Base-by-base conservation (phyloP, 2,888 invertebrate genomes). In the Congeria kusceri region DNA sequence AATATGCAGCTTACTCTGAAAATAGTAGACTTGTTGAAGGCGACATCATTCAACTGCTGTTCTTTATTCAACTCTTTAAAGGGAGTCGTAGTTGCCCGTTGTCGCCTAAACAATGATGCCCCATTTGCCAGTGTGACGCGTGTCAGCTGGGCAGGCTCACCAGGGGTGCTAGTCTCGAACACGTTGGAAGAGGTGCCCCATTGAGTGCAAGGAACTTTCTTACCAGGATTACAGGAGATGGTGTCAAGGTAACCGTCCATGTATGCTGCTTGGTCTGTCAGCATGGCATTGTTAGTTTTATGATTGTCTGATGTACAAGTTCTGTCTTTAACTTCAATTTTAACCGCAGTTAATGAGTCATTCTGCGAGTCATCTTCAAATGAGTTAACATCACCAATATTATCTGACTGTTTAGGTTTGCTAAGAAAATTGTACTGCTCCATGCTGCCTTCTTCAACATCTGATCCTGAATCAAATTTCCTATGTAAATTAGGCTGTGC, bases 21-120 rank as follows among this genome's bases (percentile, higher is more conserved):
- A 57, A 87, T 69, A 29, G 78, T 64, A 3, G 87, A 87, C 23
- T 65, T 69, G 56, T 87, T 87, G 32, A 77, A 75, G 0, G 74
- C 69, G 18, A 32, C 67, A 29, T 83, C 77, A 49, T 80, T 73
- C 11, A 87, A 66, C 47, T 87, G 87, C 53, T 84, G 75, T 27
- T 83, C 82, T 62, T 87, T 85, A n/a, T 74, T 76, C 25, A 56
- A 65, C 25, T 66, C 53, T n/a, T 64, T 44, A 27, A 29, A 20
- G 47, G 58, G 27, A 58, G 66, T 20, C 57, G 23, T n/a, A 61
- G 69, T 47, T 23, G 72, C 65, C 29, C 80, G 65, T 28, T 70
- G 71, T 53, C 87, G 65, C 20, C 63, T 70, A 67, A 75, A 87
- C 29, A 87, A 83, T 18, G 84, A 62, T 7, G 77, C 85, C 15